Evolutionary conservation across 2,888 invertebrate genomes (phyloP).

Genomic region (Tetragonula carbonaria): DNA sequence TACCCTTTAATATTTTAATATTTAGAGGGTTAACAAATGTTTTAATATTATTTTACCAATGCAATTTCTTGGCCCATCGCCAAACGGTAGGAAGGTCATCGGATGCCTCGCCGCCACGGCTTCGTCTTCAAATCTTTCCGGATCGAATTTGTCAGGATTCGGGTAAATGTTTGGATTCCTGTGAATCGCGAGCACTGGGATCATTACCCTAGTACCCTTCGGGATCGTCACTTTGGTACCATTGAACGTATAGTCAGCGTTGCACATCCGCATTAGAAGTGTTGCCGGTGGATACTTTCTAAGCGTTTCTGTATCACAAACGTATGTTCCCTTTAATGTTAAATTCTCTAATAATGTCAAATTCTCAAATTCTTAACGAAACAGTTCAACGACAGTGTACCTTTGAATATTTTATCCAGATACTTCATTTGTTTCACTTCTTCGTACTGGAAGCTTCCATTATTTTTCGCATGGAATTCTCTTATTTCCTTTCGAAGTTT

Average conservation of each 20-base stretch:
- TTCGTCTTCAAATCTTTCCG: slow-evolving; percentile 75
- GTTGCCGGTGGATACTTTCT: slow-evolving; percentile 83
- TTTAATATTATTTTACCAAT: slow-evolving; percentile 69
- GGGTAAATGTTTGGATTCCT: slow-evolving; percentile 68
- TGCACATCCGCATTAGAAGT: slow-evolving; percentile 74
- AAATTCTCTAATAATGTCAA: too few species aligned
- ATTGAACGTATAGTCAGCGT: slow-evolving; percentile 70
- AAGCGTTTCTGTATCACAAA: slow-evolving; percentile 81
- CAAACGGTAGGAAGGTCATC: slow-evolving; percentile 76
- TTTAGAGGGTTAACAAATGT: not conserved
- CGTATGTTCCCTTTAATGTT: too few species aligned
- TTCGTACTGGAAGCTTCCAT: slow-evolving; percentile 81
- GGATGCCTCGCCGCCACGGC: slow-evolving; percentile 65
- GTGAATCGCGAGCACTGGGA: slow-evolving; percentile 72
- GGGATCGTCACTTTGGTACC: slow-evolving; percentile 72
- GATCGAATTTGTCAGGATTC: slow-evolving; percentile 62
- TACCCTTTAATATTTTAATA: not conserved
- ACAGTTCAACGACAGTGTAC: slow-evolving; percentile 58
- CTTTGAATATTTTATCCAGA: slow-evolving; percentile 82
- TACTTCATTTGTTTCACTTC: slow-evolving; percentile 82
- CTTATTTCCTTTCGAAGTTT: slow-evolving; percentile 70
- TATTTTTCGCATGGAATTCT: slow-evolving; percentile 60
- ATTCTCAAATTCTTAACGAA: too few species aligned
- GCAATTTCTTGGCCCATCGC: slow-evolving; percentile 79
- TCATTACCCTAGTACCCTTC: slow-evolving; percentile 50